Evolutionary conservation across 30 jellyfish, hydroid and myxozoan genomes (phyloP).

Genomic region (Mastigias papua): DNA sequence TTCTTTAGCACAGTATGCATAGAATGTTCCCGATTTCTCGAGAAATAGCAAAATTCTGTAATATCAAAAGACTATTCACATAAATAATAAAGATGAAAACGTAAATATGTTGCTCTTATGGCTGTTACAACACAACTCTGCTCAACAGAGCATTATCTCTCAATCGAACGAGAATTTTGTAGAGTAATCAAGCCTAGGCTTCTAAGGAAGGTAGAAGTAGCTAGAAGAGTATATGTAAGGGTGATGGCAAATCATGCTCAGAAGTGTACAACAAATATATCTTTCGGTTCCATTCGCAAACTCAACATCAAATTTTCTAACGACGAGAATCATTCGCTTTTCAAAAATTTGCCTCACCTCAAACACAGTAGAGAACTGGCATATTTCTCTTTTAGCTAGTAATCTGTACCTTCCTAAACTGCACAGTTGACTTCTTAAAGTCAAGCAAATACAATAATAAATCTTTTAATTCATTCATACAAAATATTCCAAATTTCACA

Average conservation of each 20-base stretch:
- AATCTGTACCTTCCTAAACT: constrained; percentile 1
- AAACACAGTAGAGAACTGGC: background rate
- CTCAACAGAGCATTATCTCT: constrained; percentile 49
- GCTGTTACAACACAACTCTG: constrained; percentile 22
- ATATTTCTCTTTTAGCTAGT: background rate
- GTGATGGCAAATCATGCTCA: background rate
- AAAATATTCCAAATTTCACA: constrained; percentile 74
- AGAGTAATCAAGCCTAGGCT: constrained; percentile 25
- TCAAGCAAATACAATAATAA: constrained; percentile 48
- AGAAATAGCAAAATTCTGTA: too few relatives aligned
- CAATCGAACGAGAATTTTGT: constrained; percentile 46
- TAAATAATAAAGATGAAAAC: too few relatives aligned
- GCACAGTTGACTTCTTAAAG: constrained; percentile 15
- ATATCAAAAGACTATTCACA: too few relatives aligned
- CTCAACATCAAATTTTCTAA: too few relatives aligned
- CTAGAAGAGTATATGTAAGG: background rate
- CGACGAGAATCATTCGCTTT: too few relatives aligned
- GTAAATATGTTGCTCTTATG: constrained; percentile 12
- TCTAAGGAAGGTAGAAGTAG: background rate
- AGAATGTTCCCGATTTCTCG: too few relatives aligned
- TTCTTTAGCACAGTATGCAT: too few relatives aligned
- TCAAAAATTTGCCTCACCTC: background rate
- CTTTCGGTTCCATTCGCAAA: too few relatives aligned
- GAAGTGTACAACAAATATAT: background rate
- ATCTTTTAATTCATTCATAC: constrained; percentile 60